Conservation (phyloP, 2,113 vertebrate species). For the Coptodon bakossiorum region DNA sequence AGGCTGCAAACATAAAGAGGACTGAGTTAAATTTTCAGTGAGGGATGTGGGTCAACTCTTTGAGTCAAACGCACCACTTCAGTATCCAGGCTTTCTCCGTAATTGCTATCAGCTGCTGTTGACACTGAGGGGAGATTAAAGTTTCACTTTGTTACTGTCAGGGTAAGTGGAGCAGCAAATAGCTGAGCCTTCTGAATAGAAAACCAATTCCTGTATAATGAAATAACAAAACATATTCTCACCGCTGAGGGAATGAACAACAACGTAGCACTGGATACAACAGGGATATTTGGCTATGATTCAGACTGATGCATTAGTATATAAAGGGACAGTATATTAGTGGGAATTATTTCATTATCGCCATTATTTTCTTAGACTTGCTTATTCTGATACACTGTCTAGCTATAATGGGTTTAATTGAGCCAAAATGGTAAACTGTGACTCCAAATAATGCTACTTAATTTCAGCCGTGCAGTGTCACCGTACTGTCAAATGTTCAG, state of each 20-base stretch:
- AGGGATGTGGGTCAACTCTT: conserved; percentile 39
- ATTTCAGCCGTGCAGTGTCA: background rate
- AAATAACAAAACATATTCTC: conserved; percentile 64
- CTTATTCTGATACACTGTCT: background rate
- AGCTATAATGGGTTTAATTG: background rate
- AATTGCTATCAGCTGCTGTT: conserved; percentile 68
- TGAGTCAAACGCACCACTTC: conserved; percentile 48
- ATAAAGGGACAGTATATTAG: background rate
- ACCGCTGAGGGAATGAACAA: conserved; percentile 32
- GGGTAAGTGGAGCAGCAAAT: conserved; percentile 73
- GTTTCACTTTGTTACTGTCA: conserved; percentile 74
- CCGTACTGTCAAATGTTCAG: background rate
- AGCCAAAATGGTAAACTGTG: background rate
- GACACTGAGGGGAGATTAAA: conserved; percentile 68
- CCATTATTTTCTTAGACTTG: background rate
- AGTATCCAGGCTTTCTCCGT: conserved; percentile 47
- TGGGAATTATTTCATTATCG: conserved; percentile 6
- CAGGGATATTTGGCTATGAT: conserved; percentile 12
- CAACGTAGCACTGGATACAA: conserved; percentile 29
- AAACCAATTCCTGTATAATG: conserved; percentile 66
- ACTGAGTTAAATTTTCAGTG: conserved; percentile 10
- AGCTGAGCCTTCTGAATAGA: conserved; percentile 64
- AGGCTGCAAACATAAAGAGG: background rate
- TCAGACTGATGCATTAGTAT: conserved; percentile 3
- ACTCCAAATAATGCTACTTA: background rate